phyloP scores from a whole-genome alignment of 2,888 invertebrate genomes.

The Megaustenia siamemsis region DNA sequence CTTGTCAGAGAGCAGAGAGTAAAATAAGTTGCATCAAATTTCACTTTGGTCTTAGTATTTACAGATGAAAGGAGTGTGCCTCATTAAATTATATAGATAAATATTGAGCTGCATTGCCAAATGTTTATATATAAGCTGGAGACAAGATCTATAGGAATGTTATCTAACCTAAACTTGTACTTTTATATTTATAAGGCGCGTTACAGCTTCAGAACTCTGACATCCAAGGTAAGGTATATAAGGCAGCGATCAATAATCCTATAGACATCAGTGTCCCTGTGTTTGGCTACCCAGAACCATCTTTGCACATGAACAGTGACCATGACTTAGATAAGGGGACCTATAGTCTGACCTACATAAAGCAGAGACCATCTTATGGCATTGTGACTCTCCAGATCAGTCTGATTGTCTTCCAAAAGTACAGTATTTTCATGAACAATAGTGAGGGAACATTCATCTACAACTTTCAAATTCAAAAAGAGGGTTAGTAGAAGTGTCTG shows the following conservation, averaged over 20 bases:
- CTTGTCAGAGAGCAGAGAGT: too few relatives aligned
- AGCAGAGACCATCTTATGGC: background rate
- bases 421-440: background rate
- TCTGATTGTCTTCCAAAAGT: background rate
- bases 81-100: too few relatives aligned
- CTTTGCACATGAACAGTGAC: background rate
- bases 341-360: background rate
- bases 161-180: too few relatives aligned
- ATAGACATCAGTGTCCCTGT: background rate
- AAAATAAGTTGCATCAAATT: too few relatives aligned
- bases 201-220: too few relatives aligned
- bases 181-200: too few relatives aligned
- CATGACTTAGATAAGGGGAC: too few relatives aligned
- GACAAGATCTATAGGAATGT: too few relatives aligned
- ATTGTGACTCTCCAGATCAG: background rate
- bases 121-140: too few relatives aligned
- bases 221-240: background rate
- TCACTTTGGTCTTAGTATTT: too few relatives aligned
- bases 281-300: constrained; percentile 15
- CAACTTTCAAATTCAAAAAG: background rate
- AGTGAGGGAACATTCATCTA: background rate
- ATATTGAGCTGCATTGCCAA: too few relatives aligned
- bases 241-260: background rate
- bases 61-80: too few relatives aligned
- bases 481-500: background rate